Evolutionary conservation across 2,888 invertebrate species (phyloP).

Genomic region (Lathronympha strigana): DNA sequence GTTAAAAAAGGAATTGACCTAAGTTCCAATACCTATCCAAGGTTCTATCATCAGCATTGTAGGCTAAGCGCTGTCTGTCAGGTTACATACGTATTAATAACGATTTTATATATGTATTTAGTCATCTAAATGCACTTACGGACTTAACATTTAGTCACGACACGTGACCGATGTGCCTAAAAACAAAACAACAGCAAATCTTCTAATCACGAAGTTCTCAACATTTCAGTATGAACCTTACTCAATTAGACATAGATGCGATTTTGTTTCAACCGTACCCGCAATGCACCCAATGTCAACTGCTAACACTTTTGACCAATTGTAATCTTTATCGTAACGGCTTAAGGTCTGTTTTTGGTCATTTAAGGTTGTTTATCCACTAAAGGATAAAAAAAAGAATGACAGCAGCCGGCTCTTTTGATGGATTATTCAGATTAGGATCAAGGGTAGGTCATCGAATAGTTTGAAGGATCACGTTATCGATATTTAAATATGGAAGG

Average conservation of each 20-base stretch:
- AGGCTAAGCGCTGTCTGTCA: too few species aligned
- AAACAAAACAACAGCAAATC: slow-evolving; percentile 3
- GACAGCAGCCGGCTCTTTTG: background rate
- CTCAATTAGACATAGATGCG: background rate
- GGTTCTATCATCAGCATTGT: too few species aligned
- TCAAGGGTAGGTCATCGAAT: slow-evolving; percentile 5
- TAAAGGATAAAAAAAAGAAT: background rate
- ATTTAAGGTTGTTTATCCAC: background rate
- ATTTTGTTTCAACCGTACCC: background rate
- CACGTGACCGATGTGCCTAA: background rate
- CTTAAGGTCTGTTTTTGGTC: too few species aligned
- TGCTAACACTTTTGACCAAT: too few species aligned
- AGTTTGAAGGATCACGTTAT: slow-evolving; percentile 1
- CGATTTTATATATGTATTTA: too few species aligned
- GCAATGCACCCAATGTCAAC: too few species aligned
- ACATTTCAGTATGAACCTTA: background rate
- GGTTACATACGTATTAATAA: too few species aligned
- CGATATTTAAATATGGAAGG: background rate
- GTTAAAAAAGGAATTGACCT: too few species aligned
- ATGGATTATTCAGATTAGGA: slow-evolving; percentile 6
- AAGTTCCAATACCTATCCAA: too few species aligned
- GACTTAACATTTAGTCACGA: background rate
- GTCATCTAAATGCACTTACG: background rate
- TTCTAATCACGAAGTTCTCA: background rate
- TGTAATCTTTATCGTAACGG: too few species aligned